phyloP scores from a whole-genome alignment of 1,140 invertebrate genomes.

The Lucilia cuprina region DNA sequence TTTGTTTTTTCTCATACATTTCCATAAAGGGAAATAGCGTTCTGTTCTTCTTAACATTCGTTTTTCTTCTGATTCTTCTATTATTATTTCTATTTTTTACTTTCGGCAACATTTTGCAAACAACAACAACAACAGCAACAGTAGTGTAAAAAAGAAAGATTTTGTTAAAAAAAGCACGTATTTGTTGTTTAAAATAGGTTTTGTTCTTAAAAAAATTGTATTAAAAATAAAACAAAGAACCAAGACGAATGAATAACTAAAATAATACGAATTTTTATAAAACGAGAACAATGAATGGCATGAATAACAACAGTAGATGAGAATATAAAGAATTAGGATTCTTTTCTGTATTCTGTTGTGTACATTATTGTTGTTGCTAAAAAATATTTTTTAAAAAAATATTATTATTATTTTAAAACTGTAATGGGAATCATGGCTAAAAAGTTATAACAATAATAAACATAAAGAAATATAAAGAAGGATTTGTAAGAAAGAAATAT shows the following conservation, averaged over 20 bases:
- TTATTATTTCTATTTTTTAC: too few species aligned
- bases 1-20: neutral
- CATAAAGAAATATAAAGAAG: neutral
- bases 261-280: neutral
- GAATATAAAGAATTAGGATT: neutral
- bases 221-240: neutral
- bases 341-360: too few species aligned
- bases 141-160: neutral
- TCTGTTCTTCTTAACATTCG: neutral
- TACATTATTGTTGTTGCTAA: neutral
- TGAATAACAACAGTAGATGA: neutral
- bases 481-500: too few species aligned
- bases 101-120: neutral
- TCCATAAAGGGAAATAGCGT: neutral
- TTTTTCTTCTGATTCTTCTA: neutral
- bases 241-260: neutral
- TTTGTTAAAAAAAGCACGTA: neutral
- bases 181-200: neutral
- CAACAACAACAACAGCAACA: neutral
- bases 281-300: neutral
- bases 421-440: conserved; percentile 17
- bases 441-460: neutral
- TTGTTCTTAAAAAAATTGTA: neutral
- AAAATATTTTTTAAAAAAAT: neutral
- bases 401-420: neutral